Percentiles rank a stretch among this genome's conserved stretches.
phyloP scores from a whole-genome alignment of 2,113 vertebrate genomes.

The Lichenostomus cassidix region DNA sequence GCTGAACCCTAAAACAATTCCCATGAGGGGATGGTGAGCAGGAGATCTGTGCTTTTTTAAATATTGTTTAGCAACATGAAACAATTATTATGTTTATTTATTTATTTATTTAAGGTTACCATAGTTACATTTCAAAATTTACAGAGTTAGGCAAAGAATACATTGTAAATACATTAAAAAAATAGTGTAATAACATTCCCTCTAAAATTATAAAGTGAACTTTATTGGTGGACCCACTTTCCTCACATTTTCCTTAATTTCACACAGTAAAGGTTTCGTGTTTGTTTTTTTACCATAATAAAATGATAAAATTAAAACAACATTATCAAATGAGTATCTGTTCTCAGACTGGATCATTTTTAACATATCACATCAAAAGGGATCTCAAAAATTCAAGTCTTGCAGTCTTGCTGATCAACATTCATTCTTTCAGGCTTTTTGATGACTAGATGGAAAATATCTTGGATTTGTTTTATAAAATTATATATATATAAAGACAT shows the following conservation, averaged over 20 bases:
- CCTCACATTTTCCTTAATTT: constrained; percentile 26
- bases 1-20: not conserved
- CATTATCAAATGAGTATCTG: not conserved
- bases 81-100: constrained; percentile 62
- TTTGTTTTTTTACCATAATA: not conserved
- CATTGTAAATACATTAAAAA: constrained; percentile 64
- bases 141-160: constrained; percentile 65
- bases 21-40: not conserved
- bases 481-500: not conserved
- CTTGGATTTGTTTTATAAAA: not conserved
- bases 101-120: constrained; percentile 68
- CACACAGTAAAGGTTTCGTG: constrained; percentile 21
- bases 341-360: not conserved
- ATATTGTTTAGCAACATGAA: constrained; percentile 58
- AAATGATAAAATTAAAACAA: not conserved
- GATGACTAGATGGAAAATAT: not conserved
- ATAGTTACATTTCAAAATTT: constrained; percentile 69
- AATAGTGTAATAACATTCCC: constrained; percentile 33
- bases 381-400: not conserved
- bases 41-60: not conserved
- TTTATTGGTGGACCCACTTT: not conserved
- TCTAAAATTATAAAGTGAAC: constrained; percentile 39
- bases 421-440: constrained; percentile 2
- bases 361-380: not conserved
- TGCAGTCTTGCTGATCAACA: not conserved